Percentiles rank a stretch among this genome's conserved stretches.
These are phyloP conservation scores for Porites cylindrica DNA, from an alignment of 92 coral and sea anemone species.

Conservation along the genomic window DNA sequence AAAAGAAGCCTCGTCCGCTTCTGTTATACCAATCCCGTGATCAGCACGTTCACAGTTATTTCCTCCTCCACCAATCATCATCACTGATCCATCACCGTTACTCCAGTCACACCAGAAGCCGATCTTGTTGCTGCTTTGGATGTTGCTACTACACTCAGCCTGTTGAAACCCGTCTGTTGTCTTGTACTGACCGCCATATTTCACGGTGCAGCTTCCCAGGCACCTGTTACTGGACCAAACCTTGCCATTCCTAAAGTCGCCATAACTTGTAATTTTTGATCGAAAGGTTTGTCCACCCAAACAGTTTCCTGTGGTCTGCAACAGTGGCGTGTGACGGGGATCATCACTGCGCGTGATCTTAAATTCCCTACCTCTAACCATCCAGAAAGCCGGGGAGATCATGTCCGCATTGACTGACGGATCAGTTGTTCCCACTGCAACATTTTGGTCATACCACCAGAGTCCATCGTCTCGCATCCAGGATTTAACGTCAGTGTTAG, in stretches of 20 bases:
- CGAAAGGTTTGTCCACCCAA: slow-evolving; percentile 49
- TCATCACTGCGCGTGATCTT: slow-evolving; percentile 65
- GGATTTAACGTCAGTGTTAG: too few species aligned
- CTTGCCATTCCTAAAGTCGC: slow-evolving; percentile 27
- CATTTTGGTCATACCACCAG: slow-evolving; percentile 38
- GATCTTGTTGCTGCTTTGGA: slow-evolving; percentile 36
- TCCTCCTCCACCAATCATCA: slow-evolving; percentile 69
- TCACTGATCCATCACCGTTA: slow-evolving; percentile 59
- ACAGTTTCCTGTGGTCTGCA: slow-evolving; percentile 21
- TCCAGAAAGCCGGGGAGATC: slow-evolving; percentile 62
- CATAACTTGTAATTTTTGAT: slow-evolving; percentile 49
- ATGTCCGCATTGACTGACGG: slow-evolving; percentile 41
- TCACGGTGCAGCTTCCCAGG: slow-evolving; percentile 48
- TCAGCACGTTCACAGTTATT: slow-evolving; percentile 44
- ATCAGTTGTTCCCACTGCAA: neutral
- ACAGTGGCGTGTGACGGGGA: slow-evolving; percentile 24
- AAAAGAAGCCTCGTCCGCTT: slow-evolving; percentile 1
- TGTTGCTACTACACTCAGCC: slow-evolving; percentile 29
- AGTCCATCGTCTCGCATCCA: slow-evolving; percentile 39
- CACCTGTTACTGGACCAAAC: slow-evolving; percentile 27
- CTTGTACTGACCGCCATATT: slow-evolving; percentile 46
- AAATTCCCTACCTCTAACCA: slow-evolving; percentile 26
- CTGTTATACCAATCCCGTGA: slow-evolving; percentile 61
- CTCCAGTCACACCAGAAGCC: slow-evolving; percentile 63
- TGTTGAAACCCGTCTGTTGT: slow-evolving; percentile 48